Conservation (phyloP, 2,113 vertebrate species). For the Zapus hudsonius region DNA sequence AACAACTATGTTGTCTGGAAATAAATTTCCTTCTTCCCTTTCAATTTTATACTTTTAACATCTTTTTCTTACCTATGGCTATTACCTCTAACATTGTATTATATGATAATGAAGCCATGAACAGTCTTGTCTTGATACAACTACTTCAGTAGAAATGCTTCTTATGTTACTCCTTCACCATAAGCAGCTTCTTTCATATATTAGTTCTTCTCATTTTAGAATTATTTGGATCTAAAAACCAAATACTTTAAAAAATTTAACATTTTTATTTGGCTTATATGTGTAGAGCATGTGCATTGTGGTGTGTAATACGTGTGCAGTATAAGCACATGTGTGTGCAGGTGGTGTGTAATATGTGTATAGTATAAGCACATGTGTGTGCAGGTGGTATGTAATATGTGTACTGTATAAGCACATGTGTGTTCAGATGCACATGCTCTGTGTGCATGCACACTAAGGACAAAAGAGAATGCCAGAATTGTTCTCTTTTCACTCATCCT, state of each 20-base stretch:
- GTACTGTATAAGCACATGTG: too few relatives aligned
- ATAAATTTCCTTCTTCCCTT: background rate
- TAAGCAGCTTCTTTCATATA: background rate
- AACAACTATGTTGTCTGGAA: constrained; percentile 7
- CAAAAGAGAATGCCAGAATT: too few relatives aligned
- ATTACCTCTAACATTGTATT: constrained; percentile 9
- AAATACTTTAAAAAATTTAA: background rate
- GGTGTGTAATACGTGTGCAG: too few relatives aligned
- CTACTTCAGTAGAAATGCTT: constrained; percentile 13
- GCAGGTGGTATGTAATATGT: too few relatives aligned
- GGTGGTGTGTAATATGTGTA: too few relatives aligned
- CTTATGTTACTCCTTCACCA: background rate
- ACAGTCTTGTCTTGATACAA: background rate
- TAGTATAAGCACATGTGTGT: too few relatives aligned
- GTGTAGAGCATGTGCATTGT: too few relatives aligned
- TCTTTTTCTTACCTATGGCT: constrained; percentile 36
- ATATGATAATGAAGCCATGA: background rate
- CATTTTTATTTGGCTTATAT: too few relatives aligned
- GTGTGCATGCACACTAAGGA: too few relatives aligned
- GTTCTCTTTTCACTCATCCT: too few relatives aligned
- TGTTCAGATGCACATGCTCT: too few relatives aligned
- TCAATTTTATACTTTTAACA: constrained; percentile 18
- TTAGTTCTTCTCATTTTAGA: background rate
- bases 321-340: too few relatives aligned
- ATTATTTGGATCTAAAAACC: background rate